A percentile compares a stretch with the other conserved stretches of the same genome.
phyloP scores from a whole-genome alignment of 2,797 vertebrate species.

The Loris lydekkerianus region DNA sequence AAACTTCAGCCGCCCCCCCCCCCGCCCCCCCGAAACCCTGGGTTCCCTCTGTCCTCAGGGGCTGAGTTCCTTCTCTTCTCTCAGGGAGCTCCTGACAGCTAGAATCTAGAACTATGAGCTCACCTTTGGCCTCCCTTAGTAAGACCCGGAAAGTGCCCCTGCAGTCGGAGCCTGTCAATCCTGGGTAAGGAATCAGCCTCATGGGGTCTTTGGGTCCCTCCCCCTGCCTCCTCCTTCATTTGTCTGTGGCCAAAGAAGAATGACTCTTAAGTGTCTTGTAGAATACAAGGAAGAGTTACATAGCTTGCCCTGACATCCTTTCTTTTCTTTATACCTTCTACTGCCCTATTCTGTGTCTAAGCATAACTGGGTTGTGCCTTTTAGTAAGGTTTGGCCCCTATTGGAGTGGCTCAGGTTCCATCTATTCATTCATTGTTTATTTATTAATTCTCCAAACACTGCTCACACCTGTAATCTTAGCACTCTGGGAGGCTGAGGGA shows the following conservation, averaged over 20 bases:
- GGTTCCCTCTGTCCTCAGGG: background rate
- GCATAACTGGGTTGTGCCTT: background rate
- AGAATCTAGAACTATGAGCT: constrained; percentile 88
- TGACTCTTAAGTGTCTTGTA: background rate
- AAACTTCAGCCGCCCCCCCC: background rate
- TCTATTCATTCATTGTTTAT: accelerated
- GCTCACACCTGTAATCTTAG: background rate
- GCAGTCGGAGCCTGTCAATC: constrained; percentile 72
- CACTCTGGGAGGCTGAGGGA: background rate
- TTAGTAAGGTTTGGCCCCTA: background rate
- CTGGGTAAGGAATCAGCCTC: constrained; percentile 83
- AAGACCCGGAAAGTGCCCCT: constrained; percentile 88
- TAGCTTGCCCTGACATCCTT: background rate
- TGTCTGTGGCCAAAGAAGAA: background rate
- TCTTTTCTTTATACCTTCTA: background rate
- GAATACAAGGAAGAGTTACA: background rate
- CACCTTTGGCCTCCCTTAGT: constrained; percentile 90
- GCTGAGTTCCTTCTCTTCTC: constrained; percentile 57
- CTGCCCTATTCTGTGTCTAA: background rate
- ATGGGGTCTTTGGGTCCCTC: background rate
- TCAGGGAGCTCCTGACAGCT: constrained; percentile 69
- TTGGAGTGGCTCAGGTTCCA: background rate
- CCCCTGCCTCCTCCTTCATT: background rate
- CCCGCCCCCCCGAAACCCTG: background rate
- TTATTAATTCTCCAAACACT: background rate